Evolutionary conservation across 2,113 vertebrate species (phyloP).

Genomic region (Pelusios castaneus): DNA sequence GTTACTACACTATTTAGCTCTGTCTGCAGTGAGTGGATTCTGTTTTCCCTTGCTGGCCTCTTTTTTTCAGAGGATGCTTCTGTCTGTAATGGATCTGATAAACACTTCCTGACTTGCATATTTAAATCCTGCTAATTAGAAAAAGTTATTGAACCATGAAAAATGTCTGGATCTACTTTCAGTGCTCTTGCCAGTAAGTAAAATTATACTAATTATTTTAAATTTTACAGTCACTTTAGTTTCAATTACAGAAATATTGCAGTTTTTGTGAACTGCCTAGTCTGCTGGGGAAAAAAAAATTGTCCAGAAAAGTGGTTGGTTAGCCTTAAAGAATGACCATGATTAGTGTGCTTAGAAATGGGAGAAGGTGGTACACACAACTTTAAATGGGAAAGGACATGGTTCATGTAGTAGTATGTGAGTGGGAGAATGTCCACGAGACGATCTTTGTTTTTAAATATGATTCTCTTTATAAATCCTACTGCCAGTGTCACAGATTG

Average conservation of each 20-base stretch:
- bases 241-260: slow-evolving; percentile 32
- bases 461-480: background rate
- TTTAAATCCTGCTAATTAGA: slow-evolving; percentile 27
- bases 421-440: background rate
- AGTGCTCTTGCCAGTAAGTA: slow-evolving; percentile 10
- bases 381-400: background rate
- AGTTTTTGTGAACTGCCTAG: slow-evolving; percentile 22
- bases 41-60: background rate
- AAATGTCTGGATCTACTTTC: slow-evolving; percentile 40
- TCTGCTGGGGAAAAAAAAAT: slow-evolving; percentile 55
- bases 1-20: background rate
- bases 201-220: slow-evolving; percentile 51
- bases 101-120: background rate
- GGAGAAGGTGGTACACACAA: background rate
- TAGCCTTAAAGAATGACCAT: background rate
- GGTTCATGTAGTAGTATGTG: background rate
- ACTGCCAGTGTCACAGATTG: background rate
- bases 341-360: background rate
- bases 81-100: background rate
- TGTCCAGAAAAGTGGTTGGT: slow-evolving; percentile 3
- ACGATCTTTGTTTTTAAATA: background rate
- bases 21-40: background rate
- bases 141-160: slow-evolving; percentile 13
- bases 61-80: background rate
- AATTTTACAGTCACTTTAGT: slow-evolving; percentile 47